Conservation (phyloP, 2,888 invertebrate species). For the Cyrtodaria siliqua region DNA sequence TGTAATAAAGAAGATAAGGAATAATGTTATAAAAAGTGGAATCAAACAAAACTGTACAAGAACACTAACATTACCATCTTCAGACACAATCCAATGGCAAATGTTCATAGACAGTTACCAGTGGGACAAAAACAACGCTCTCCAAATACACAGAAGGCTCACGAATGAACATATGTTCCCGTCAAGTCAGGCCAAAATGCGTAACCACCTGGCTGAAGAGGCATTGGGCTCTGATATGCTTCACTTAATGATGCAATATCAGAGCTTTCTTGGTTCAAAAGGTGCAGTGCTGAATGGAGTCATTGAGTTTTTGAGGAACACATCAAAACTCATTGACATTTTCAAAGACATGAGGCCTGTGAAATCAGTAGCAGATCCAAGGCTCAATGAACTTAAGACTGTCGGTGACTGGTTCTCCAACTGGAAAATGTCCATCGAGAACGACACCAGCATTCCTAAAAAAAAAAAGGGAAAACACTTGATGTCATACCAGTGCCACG, state of each 20-base stretch:
- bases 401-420: slow-evolving; percentile 25
- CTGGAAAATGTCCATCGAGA: slow-evolving; percentile 9
- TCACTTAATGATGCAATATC: slow-evolving; percentile 44
- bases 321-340: slow-evolving; percentile 18
- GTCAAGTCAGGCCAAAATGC: slow-evolving; percentile 46
- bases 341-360: slow-evolving; percentile 37
- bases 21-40: slow-evolving; percentile 47
- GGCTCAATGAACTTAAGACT: background rate
- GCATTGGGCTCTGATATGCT: slow-evolving; percentile 58
- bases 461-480: slow-evolving; percentile 5
- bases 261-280: slow-evolving; percentile 28
- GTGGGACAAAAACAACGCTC: slow-evolving; percentile 52
- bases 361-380: background rate
- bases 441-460: background rate
- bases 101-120: slow-evolving; percentile 52
- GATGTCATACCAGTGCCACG: background rate
- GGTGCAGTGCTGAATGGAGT: slow-evolving; percentile 33
- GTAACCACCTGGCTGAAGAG: slow-evolving; percentile 64
- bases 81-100: slow-evolving; percentile 49
- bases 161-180: slow-evolving; percentile 53
- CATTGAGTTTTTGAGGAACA: slow-evolving; percentile 24
- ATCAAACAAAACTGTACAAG: slow-evolving; percentile 17
- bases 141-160: slow-evolving; percentile 51
- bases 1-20: slow-evolving; percentile 45
- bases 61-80: slow-evolving; percentile 17